Evolutionary conservation across 2,888 invertebrate genomes (phyloP), one percentile per base, ranked within the genome.

Genomic region (Anoncus sp.): DNA sequence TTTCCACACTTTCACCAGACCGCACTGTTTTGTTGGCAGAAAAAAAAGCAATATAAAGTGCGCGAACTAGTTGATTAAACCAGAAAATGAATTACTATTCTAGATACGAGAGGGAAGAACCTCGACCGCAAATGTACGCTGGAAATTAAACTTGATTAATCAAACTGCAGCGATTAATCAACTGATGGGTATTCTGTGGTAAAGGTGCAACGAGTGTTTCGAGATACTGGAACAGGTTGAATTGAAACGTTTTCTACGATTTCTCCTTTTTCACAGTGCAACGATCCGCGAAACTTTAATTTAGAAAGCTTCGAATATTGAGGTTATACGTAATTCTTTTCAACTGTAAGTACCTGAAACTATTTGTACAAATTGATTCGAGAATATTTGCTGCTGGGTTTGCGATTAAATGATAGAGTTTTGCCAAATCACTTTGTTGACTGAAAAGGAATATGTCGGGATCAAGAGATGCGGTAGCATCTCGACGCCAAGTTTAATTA

Each of bases 321-420:
- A 27, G 27, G n/a, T 59, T 69, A n/a, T 14, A 55, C 6, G 22
- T 55, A 43, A 75, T 43, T 57, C 22, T 43, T 49, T 43, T 18
- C 20, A 18, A 63, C 7, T 47, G 79, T 79, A 72, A 79, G 79
- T 79, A 79, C 12, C 4, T 14, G 10, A 22, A 62, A 57, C 10
- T 40, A 59, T 55, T 18, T 12, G n/a, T 59, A 10, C 3, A 18
- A 22, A 38, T 27, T 40, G 22, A 47, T n/a, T 22, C 65, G 75
- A 69, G 79, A 72, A 69, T 47, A 75, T 51, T 75, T 72, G 75
- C 45, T 79, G 79, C 79, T 67, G 75, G 75, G 72, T 72, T 72
- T 72, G 72, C 67, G 51, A 67, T 45, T 53, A 12, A 22, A 47
- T 59, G 35, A 38, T 12, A 20, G 63, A 35, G n/a, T n/a, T 31